Base-by-base conservation (phyloP, 1,140 invertebrate genomes). In the Megathymus violae region DNA sequence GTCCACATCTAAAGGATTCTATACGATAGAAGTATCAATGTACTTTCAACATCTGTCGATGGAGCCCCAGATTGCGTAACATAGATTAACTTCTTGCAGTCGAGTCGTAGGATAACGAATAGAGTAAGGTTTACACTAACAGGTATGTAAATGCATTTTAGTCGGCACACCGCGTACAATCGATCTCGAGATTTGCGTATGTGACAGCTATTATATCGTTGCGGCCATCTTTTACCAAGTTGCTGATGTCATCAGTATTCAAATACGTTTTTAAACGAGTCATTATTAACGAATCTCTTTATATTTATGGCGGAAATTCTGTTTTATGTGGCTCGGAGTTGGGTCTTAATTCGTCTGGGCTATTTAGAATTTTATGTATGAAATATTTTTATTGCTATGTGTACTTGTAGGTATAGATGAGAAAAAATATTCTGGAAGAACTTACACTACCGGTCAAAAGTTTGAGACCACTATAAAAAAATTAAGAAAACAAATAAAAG, bases 171-270 rank as follows among this genome's bases (percentile, higher is more conserved):
- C n/a, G n/a, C n/a, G n/a, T n/a, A n/a, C n/a, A n/a, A n/a, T n/a
- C n/a, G n/a, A n/a, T n/a, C n/a, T n/a, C n/a, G n/a, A n/a, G n/a
- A n/a, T n/a, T n/a, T n/a, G 9, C 9, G 27, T 31, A 9, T 31
- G 7, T 9, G 27, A 1, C 4, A 31, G 27, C 43, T 46, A 22
- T 46, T 46, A 22, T 43, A 15, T 17, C 43, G 43, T 46, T 17
- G 43, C 22, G 43, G 43, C 43, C 43, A 46, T 46, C 17, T 3
- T 46, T 46, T 46, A 46, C 6, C 17, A 22, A 46, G 43, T 46
- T 46, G 17, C 43, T 46, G 9, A 22, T 22, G 22, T 46, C 40
- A 15, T 43, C 43, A 46, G 43, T 46, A 46, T 46, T 46, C 17
- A 22, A 10, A 43, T 46, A 22, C 17, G 17, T 46, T 46, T 16